phyloP scores from a whole-genome alignment of 2,797 vertebrate genomes.

The Sebastes goodei region DNA sequence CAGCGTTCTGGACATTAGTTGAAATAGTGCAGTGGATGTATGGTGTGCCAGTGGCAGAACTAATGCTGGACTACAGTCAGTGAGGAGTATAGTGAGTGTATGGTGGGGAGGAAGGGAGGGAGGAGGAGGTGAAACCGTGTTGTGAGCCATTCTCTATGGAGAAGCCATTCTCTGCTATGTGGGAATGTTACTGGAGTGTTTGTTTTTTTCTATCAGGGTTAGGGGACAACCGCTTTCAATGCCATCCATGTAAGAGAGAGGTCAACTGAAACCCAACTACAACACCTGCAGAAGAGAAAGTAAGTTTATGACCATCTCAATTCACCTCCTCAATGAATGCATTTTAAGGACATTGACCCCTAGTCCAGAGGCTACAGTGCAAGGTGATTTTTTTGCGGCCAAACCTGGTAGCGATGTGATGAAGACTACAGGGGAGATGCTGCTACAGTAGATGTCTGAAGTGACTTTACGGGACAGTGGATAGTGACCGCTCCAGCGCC shows the following conservation, averaged over 20 bases:
- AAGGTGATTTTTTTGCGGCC: slow-evolving; percentile 44
- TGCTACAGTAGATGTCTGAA: slow-evolving; percentile 47
- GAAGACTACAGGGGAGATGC: slow-evolving; percentile 58
- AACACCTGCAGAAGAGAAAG: neutral
- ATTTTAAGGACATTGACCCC: slow-evolving; percentile 66
- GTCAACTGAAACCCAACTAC: slow-evolving; percentile 35
- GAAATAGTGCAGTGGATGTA: slow-evolving; percentile 65
- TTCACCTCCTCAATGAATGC: slow-evolving; percentile 65
- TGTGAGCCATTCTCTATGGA: slow-evolving; percentile 71
- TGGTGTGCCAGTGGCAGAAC: slow-evolving; percentile 45
- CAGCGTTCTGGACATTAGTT: slow-evolving; percentile 65
- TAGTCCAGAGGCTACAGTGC: slow-evolving; percentile 51
- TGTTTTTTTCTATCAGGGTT: slow-evolving; percentile 34
- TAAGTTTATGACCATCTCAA: slow-evolving; percentile 10
- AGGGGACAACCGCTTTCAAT: slow-evolving; percentile 66
- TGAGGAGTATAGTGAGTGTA: slow-evolving; percentile 53
- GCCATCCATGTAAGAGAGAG: slow-evolving; percentile 67
- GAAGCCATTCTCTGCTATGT: slow-evolving; percentile 74
- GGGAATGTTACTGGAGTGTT: slow-evolving; percentile 32
- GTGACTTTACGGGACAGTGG: slow-evolving; percentile 58
- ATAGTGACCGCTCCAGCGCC: slow-evolving; percentile 45
- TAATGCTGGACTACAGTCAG: slow-evolving; percentile 38
- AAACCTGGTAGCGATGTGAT: slow-evolving; percentile 67
- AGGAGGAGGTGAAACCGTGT: slow-evolving; percentile 56
- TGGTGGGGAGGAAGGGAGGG: slow-evolving; percentile 21